phyloP scores from a whole-genome alignment of 2,113 vertebrate species.

The Cacatua alba region DNA sequence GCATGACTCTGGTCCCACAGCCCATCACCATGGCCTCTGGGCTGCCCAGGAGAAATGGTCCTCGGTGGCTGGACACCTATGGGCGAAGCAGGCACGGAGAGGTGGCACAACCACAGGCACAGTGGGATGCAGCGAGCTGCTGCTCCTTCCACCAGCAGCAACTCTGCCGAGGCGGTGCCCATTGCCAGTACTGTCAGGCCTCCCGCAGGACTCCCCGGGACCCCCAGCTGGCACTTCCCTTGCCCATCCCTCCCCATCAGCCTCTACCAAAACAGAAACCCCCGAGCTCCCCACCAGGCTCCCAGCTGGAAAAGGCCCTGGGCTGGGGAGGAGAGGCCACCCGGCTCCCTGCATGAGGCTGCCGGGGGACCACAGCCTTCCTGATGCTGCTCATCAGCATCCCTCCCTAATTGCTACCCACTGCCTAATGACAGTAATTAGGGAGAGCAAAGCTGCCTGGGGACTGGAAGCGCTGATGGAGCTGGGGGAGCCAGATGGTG shows the following conservation, averaged over 20 bases:
- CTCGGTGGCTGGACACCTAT: background rate
- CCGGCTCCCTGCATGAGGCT: background rate
- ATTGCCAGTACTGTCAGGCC: background rate
- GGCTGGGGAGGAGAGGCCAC: background rate
- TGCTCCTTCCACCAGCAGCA: background rate
- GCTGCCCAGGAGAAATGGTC: background rate
- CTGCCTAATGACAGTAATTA: conserved; percentile 74
- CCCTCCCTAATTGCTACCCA: conserved; percentile 63
- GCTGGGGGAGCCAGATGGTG: conserved; percentile 70
- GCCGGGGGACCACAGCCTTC: conserved; percentile 7
- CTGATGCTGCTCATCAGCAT: conserved; percentile 54
- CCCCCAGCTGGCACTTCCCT: background rate
- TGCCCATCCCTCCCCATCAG: background rate
- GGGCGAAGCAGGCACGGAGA: too few species aligned
- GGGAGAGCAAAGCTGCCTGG: conserved; percentile 60
- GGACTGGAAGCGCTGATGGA: conserved; percentile 67
- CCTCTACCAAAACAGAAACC: background rate
- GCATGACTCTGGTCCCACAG: rapidly evolving
- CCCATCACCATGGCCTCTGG: background rate
- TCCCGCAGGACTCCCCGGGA: background rate
- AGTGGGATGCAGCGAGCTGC: background rate
- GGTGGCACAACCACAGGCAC: background rate
- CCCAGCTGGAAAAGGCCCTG: background rate
- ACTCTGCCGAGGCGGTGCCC: background rate
- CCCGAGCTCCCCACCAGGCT: background rate